These are phyloP conservation scores for Pteronotus mesoamericanus DNA, from an alignment of 2,797 vertebrate genomes.

Conservation along the genomic window DNA sequence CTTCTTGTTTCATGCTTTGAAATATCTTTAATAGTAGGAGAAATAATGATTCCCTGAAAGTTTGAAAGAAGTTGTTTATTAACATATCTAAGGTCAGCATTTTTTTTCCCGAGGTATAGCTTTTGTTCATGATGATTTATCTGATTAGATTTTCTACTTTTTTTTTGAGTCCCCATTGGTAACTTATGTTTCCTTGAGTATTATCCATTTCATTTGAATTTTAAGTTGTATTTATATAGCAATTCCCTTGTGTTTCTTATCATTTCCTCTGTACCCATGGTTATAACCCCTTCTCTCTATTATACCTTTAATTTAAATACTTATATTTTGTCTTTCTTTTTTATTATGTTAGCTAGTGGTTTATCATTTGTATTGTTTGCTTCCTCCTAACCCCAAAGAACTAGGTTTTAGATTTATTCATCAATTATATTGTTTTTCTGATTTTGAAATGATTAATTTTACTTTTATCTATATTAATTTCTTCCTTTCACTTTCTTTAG, in stretches of 20 bases:
- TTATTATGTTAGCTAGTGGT: background rate
- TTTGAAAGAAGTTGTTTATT: background rate
- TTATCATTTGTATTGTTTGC: slow-evolving; percentile 33
- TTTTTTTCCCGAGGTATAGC: background rate
- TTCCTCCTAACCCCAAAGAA: background rate
- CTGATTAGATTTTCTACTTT: background rate
- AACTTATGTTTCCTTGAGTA: slow-evolving; percentile 6
- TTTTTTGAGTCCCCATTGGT: background rate
- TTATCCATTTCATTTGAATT: background rate
- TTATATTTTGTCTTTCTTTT: background rate
- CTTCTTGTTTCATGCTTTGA: background rate
- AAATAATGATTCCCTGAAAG: background rate
- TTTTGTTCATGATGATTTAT: background rate
- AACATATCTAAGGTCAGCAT: background rate
- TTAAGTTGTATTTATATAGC: background rate
- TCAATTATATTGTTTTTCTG: background rate
- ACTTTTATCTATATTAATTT: background rate
- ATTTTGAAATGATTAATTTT: background rate
- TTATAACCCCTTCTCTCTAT: background rate
- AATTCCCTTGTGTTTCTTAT: background rate
- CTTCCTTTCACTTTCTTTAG: background rate
- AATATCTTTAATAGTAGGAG: background rate
- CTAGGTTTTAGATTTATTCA: background rate
- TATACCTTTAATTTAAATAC: background rate
- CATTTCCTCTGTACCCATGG: background rate